A percentile compares a stretch with the other conserved stretches of the same genome.
Evolutionary conservation across 2,113 vertebrate species (phyloP).

Genomic region (Tachysurus vachellii): DNA sequence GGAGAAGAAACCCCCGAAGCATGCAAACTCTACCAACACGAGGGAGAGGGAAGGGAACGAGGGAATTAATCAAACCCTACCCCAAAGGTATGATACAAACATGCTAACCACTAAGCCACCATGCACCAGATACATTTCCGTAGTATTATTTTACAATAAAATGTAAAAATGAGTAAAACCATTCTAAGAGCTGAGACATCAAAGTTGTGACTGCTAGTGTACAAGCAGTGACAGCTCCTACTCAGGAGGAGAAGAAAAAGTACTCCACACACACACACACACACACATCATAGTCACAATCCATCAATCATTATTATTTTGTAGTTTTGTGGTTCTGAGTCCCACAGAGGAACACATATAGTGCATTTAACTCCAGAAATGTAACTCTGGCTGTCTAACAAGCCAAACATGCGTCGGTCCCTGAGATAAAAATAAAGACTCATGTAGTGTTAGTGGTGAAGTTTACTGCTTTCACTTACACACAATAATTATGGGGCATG

Average conservation of each 20-base stretch:
- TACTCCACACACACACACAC: accelerated
- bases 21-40: no score
- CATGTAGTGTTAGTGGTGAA: neutral
- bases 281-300: neutral
- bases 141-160: neutral
- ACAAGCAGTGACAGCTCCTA: neutral
- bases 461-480: neutral
- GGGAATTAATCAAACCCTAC: no score
- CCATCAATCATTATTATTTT: neutral
- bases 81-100: no score
- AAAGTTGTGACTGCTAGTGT: neutral
- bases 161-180: neutral
- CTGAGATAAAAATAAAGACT: neutral
- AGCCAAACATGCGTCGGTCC: neutral
- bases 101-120: no score
- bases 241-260: no score
- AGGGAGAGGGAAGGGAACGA: no score
- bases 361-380: neutral
- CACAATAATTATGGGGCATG: no score
- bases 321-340: neutral
- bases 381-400: neutral
- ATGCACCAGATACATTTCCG: no score
- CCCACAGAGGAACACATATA: neutral
- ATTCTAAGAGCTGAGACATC: neutral
- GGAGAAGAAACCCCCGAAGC: no score